These are phyloP conservation scores for Callionymus lyra DNA, from an alignment of 2,113 vertebrate genomes.

Conservation along the genomic window DNA sequence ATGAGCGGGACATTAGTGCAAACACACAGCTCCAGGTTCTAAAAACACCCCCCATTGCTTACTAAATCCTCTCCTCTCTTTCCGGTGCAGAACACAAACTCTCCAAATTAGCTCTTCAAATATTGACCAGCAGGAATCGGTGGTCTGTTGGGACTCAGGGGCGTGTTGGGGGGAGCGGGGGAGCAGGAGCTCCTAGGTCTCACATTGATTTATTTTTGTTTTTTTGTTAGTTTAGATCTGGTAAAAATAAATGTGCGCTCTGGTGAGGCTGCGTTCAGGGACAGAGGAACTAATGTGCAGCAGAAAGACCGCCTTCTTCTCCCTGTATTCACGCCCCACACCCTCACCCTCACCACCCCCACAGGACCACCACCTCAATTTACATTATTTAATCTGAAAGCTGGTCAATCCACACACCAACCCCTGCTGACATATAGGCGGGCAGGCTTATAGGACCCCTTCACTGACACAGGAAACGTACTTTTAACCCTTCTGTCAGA, in stretches of 20 bases:
- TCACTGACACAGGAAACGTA: no score
- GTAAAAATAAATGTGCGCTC: slow-evolving; percentile 66
- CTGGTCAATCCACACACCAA: no score
- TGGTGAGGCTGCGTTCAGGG: slow-evolving; percentile 52
- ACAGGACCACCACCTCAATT: slow-evolving; percentile 9
- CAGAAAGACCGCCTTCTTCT: slow-evolving; percentile 53
- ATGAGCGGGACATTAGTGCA: slow-evolving; percentile 51
- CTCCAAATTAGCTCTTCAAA: slow-evolving; percentile 71
- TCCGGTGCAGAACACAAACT: slow-evolving; percentile 50
- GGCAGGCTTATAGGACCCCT: no score
- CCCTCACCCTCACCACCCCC: not conserved
- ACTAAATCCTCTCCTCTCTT: slow-evolving; percentile 24
- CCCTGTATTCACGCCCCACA: slow-evolving; percentile 14
- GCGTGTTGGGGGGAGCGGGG: slow-evolving; percentile 46
- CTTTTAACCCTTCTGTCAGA: no score
- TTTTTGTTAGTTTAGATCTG: slow-evolving; percentile 69
- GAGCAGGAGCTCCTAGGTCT: slow-evolving; percentile 57
- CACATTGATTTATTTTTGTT: slow-evolving; percentile 70
- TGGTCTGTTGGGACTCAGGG: slow-evolving; percentile 56
- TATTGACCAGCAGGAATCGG: slow-evolving; percentile 67
- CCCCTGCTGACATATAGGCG: no score
- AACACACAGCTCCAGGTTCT: slow-evolving; percentile 19
- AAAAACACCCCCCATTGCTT: slow-evolving; percentile 37
- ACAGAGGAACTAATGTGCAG: slow-evolving; percentile 65
- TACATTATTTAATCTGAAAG: slow-evolving; percentile 26